These are phyloP conservation scores for Formica selysi DNA, from an alignment of 1,140 invertebrate species.

Conservation along the genomic window DNA sequence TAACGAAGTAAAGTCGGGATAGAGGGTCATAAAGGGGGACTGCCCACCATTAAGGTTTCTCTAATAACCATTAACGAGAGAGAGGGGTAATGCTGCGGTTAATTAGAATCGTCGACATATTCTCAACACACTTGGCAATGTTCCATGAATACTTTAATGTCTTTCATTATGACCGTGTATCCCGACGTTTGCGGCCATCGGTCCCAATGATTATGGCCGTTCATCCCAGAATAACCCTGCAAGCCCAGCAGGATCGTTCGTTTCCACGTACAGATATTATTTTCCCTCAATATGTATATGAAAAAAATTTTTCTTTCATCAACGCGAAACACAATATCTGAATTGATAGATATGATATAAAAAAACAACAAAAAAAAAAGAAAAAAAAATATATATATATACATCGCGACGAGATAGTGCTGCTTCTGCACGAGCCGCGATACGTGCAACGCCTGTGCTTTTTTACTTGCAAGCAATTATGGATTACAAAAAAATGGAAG, in stretches of 20 bases:
- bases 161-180: background rate
- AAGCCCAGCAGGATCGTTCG: constrained; percentile 4
- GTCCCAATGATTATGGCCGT: background rate
- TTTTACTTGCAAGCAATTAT: constrained; percentile 71
- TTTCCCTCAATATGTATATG: background rate
- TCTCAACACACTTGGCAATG: background rate
- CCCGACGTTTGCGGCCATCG: too few species aligned
- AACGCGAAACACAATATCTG: constrained; percentile 15
- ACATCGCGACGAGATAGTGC: constrained; percentile 23
- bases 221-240: background rate
- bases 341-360: background rate
- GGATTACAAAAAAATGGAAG: constrained; percentile 41
- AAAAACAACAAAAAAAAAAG: constrained; percentile 21
- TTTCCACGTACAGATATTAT: background rate
- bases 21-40: background rate
- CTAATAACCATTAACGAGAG: constrained; percentile 13
- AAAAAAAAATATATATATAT: background rate
- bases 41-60: background rate
- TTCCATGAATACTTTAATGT: constrained; percentile 22
- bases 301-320: background rate
- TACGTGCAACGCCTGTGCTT: constrained; percentile 63
- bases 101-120: constrained; percentile 20
- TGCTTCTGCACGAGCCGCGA: constrained; percentile 62
- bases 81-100: background rate
- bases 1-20: background rate